A percentile compares a stretch with the other conserved stretches of the same genome.
These are phyloP conservation scores for Rhyzopertha dominica DNA, from an alignment of 1,140 invertebrate genomes.

Conservation along the genomic window DNA sequence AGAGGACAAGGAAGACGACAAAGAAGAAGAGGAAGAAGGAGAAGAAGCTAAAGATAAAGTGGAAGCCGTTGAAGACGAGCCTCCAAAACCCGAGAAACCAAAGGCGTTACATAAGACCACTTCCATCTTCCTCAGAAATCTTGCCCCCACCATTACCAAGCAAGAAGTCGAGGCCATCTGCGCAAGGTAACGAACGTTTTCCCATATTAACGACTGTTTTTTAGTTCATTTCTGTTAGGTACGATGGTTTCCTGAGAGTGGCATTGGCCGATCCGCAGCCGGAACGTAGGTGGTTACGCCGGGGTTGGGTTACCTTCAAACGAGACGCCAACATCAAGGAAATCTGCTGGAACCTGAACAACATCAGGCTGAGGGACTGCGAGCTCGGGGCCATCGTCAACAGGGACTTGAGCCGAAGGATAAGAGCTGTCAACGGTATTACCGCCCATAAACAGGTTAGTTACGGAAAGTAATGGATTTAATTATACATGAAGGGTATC, in stretches of 20 bases:
- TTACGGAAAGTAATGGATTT: too few relatives aligned
- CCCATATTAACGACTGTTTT: too few relatives aligned
- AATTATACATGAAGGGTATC: too few relatives aligned
- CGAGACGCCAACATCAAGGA: conserved; percentile 97
- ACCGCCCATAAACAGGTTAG: conserved; percentile 85
- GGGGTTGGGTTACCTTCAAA: conserved; percentile 98
- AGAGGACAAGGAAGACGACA: conserved; percentile 40
- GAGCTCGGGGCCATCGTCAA: conserved; percentile 94
- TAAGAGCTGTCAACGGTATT: conserved; percentile 89
- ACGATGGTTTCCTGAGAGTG: conserved; percentile 92
- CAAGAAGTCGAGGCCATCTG: conserved; percentile 84
- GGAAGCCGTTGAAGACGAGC: conserved; percentile 40
- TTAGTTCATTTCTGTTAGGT: conserved; percentile 49
- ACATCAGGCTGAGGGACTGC: conserved; percentile 86
- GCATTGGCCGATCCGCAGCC: conserved; percentile 95
- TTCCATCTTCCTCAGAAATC: conserved; percentile 93
- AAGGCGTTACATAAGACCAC: conserved; percentile 86
- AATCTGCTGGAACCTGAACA: conserved; percentile 98
- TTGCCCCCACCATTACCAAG: conserved; percentile 93
- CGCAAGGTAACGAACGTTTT: conserved; percentile 52
- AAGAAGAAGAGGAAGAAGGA: conserved; percentile 44
- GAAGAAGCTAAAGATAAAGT: conserved; percentile 40
- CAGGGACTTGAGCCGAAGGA: conserved; percentile 61
- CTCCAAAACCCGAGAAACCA: conserved; percentile 59
- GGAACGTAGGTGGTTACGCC: conserved; percentile 89